Conservation (phyloP, 2,797 vertebrate species). For the Rhinogobio ventralis region DNA sequence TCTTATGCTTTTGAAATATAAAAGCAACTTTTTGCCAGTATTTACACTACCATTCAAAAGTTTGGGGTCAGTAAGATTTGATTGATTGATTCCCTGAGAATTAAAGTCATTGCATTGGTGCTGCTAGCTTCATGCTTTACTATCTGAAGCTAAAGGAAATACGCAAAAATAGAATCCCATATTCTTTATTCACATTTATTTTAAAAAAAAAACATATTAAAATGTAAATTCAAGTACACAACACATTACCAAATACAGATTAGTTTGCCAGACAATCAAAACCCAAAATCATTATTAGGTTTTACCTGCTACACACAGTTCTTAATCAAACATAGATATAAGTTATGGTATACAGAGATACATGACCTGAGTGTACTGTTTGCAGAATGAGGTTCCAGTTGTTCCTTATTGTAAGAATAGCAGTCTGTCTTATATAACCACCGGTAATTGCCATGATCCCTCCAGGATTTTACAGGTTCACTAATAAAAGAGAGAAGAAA, state of each 20-base stretch:
- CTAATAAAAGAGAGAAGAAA: constrained; percentile 20
- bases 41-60: not conserved
- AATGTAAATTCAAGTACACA: not conserved
- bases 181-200: not conserved
- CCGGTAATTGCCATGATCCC: constrained; percentile 14
- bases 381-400: constrained; percentile 6
- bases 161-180: not conserved
- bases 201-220: not conserved
- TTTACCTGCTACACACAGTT: not conserved
- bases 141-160: not conserved
- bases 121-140: not conserved
- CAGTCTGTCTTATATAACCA: constrained; percentile 26
- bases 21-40: not conserved
- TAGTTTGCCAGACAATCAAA: not conserved
- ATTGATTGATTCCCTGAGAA: not conserved
- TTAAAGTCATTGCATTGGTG: not conserved
- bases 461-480: constrained; percentile 24
- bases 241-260: not conserved
- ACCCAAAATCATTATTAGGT: not conserved
- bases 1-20: not conserved
- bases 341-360: constrained; percentile 12
- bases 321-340: not conserved
- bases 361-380: not conserved
- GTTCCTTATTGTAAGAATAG: constrained; percentile 16
- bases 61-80: not conserved